A percentile compares a stretch with the other conserved stretches of the same genome.
Conservation (phyloP, 2,888 invertebrate genomes). For the Cetonia aurata region DNA sequence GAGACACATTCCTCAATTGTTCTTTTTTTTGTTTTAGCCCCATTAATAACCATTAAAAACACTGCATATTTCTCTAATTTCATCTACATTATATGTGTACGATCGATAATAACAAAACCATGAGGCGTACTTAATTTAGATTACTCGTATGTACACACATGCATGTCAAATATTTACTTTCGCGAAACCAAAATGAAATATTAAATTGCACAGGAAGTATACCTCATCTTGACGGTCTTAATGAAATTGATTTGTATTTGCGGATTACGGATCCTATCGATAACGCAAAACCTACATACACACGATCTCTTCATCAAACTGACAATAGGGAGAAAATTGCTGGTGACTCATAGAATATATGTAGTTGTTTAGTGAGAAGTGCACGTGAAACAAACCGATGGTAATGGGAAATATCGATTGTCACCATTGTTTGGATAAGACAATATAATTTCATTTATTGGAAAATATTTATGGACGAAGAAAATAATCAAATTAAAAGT, state of each 20-base stretch:
- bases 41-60: too few species aligned
- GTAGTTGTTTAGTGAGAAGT: constrained; percentile 9
- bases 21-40: too few species aligned
- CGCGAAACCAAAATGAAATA: too few species aligned
- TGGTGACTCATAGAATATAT: background rate
- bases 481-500: constrained; percentile 40
- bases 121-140: too few species aligned
- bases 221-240: background rate
- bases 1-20: too few species aligned
- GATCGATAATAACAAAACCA: too few species aligned
- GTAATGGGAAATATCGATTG: constrained; percentile 32
- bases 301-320: background rate
- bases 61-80: too few species aligned
- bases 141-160: too few species aligned
- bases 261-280: background rate
- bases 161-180: too few species aligned
- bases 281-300: background rate
- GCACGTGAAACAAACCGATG: background rate
- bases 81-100: too few species aligned
- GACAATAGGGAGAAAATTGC: background rate
- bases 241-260: constrained; percentile 4
- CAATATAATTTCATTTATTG: constrained; percentile 38
- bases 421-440: constrained; percentile 37
- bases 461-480: constrained; percentile 40
- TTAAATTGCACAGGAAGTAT: background rate